Conservation (phyloP, 2,888 invertebrate genomes). For the Alviniconcha strummeri region DNA sequence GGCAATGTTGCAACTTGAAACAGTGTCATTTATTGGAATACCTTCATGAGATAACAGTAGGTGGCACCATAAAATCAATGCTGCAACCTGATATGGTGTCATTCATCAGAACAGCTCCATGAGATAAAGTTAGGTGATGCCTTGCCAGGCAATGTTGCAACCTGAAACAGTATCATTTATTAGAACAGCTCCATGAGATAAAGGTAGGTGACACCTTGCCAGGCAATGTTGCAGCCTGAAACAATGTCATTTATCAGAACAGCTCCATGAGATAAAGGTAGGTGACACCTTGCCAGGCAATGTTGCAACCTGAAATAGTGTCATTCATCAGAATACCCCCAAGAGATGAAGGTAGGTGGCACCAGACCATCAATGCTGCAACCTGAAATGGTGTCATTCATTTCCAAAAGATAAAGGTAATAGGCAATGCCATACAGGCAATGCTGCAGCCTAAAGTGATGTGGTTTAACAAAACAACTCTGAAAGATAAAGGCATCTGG, state of each 20-base stretch:
- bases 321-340: background rate
- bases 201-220: background rate
- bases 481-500: background rate
- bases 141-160: constrained; percentile 87
- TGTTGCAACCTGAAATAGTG: constrained; percentile 83
- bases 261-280: no score
- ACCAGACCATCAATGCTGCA: no score
- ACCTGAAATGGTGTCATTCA: background rate
- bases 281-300: constrained; percentile 87
- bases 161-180: constrained; percentile 72
- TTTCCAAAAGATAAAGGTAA: no score
- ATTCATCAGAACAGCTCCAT: background rate
- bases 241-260: background rate
- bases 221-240: no score
- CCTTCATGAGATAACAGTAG: background rate
- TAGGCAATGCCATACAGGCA: constrained; percentile 78
- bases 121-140: no score
- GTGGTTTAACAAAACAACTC: background rate
- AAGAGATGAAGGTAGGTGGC: background rate
- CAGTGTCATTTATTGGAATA: background rate
- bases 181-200: background rate
- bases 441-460: constrained; percentile 83
- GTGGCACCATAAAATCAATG: background rate
- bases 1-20: constrained; percentile 85
- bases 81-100: no score